These are phyloP conservation scores for Drosophila sturtevanti DNA, from an alignment of 1,140 invertebrate genomes.

Conservation along the genomic window DNA sequence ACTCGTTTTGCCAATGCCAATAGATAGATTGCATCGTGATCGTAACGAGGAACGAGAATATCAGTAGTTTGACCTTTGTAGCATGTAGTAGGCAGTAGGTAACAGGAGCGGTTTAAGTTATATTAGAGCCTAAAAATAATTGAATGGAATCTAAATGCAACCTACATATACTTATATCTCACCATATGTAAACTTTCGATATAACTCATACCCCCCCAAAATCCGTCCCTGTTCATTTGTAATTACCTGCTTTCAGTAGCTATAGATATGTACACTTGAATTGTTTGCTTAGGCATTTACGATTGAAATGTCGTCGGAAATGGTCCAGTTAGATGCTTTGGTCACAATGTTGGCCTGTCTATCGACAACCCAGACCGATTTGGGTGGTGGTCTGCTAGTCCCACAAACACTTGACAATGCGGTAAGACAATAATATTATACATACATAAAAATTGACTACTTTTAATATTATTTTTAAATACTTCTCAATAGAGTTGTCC, in stretches of 20 bases:
- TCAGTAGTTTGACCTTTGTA: slow-evolving; percentile 27
- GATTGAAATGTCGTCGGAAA: slow-evolving; percentile 49
- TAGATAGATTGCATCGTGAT: slow-evolving; percentile 12
- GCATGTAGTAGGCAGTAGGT: not conserved
- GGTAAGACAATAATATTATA: slow-evolving; percentile 24
- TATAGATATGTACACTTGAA: too few relatives aligned
- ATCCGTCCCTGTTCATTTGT: too few relatives aligned
- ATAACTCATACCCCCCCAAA: too few relatives aligned
- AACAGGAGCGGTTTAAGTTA: not conserved
- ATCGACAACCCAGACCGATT: slow-evolving; percentile 54
- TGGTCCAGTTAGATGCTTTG: slow-evolving; percentile 62
- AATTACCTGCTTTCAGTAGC: too few relatives aligned
- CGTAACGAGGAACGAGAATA: not conserved
- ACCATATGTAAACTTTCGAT: too few relatives aligned
- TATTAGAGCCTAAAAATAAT: not conserved
- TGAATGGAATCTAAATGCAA: too few relatives aligned
- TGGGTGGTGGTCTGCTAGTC: slow-evolving; percentile 31
- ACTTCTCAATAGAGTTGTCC: slow-evolving; percentile 42
- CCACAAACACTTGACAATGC: slow-evolving; percentile 32
- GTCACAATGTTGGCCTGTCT: slow-evolving; percentile 72
- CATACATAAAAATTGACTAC: not conserved
- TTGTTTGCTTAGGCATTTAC: not conserved
- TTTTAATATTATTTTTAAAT: not conserved
- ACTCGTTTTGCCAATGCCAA: slow-evolving; percentile 28
- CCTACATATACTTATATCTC: too few relatives aligned